Percentiles rank a stretch among this genome's conserved stretches.
Evolutionary conservation across 2,888 invertebrate species (phyloP).

Genomic region (Netelia virgata): DNA sequence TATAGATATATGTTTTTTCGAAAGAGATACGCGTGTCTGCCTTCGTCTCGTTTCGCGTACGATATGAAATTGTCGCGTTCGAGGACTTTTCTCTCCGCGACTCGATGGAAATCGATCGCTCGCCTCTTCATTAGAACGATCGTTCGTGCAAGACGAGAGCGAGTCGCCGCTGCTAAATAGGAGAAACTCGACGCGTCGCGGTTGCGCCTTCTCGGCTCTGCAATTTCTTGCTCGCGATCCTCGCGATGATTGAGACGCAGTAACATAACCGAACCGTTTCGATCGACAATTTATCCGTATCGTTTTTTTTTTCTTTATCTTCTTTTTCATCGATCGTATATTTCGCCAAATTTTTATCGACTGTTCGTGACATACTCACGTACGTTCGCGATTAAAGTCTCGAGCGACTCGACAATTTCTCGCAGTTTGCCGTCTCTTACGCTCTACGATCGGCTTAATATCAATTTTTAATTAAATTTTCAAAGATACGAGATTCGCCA

Average conservation of each 20-base stretch:
- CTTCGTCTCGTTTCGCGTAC: constrained; percentile 3
- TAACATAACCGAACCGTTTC: neutral
- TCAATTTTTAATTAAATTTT: too few species aligned
- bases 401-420: too few species aligned
- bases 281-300: neutral
- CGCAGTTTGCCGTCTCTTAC: too few species aligned
- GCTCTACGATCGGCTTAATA: too few species aligned
- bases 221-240: constrained; percentile 36
- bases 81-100: neutral
- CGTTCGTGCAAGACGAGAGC: constrained; percentile 58
- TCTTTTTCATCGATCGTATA: neutral
- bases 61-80: neutral
- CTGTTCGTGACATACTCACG: too few species aligned
- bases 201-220: constrained; percentile 54
- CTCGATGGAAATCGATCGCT: constrained; percentile 45
- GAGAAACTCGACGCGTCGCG: constrained; percentile 57
- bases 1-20: neutral
- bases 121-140: constrained; percentile 57
- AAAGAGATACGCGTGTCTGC: neutral
- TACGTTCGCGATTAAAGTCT: too few species aligned
- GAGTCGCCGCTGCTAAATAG: constrained; percentile 43
- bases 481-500: too few species aligned
- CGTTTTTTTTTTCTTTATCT: neutral
- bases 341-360: neutral
- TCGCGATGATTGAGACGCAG: constrained; percentile 6